Evolutionary conservation across 2,113 vertebrate species (phyloP).

Genomic region (Dolichallabes microphthalmus): DNA sequence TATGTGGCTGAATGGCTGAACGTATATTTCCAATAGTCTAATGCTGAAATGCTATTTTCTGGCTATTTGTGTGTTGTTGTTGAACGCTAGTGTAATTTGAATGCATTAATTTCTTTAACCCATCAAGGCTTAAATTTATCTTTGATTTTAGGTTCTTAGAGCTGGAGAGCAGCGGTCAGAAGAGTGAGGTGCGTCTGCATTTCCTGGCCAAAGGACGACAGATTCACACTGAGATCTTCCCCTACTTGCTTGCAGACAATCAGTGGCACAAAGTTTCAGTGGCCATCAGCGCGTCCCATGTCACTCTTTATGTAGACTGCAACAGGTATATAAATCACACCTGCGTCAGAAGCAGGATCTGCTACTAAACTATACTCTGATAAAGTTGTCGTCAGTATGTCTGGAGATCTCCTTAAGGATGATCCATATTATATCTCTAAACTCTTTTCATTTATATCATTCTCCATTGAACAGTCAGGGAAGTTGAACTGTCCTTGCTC

Average conservation of each 20-base stretch:
- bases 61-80: neutral
- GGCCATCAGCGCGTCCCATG: constrained; percentile 90
- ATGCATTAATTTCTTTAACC: neutral
- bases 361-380: neutral
- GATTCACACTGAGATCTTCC: constrained; percentile 91
- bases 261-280: constrained; percentile 96
- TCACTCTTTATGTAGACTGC: constrained; percentile 92
- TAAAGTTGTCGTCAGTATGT: neutral
- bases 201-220: constrained; percentile 85
- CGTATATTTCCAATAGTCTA: neutral
- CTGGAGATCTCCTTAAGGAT: neutral
- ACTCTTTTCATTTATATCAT: neutral
- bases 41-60: neutral
- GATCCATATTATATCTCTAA: neutral
- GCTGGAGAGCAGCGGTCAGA: constrained; percentile 94
- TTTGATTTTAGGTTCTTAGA: constrained; percentile 84
- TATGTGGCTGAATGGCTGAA: neutral
- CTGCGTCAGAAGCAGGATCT: neutral
- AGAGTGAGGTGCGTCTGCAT: constrained; percentile 92
- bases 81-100: neutral
- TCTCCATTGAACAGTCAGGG: neutral
- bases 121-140: neutral
- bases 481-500: neutral
- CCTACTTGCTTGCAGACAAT: constrained; percentile 91
- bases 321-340: constrained; percentile 81